Percentiles rank a stretch among this genome's conserved stretches.
Conservation (phyloP, 2,888 invertebrate genomes). For the Machimus rusticus region DNA sequence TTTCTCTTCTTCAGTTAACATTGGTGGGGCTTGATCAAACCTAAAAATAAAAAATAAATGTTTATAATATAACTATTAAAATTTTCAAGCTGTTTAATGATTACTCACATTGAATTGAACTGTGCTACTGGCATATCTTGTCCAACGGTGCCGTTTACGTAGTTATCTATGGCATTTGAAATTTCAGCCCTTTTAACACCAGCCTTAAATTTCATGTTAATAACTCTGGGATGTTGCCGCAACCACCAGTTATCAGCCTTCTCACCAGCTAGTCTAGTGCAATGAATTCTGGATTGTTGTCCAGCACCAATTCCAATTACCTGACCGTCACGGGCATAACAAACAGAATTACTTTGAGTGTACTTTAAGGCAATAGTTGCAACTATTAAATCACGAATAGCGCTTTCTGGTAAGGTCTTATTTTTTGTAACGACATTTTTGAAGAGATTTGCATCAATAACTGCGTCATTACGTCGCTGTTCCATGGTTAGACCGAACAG, state of each 20-base stretch:
- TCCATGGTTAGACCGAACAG: constrained; percentile 86
- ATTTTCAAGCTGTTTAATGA: constrained; percentile 47
- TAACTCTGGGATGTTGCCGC: constrained; percentile 88
- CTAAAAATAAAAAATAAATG: constrained; percentile 48
- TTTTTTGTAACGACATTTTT: constrained; percentile 80
- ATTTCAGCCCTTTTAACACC: constrained; percentile 90
- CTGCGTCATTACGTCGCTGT: constrained; percentile 88
- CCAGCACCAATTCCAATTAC: constrained; percentile 98
- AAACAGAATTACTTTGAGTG: constrained; percentile 98
- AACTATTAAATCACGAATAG: constrained; percentile 89
- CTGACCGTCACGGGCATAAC: constrained; percentile 85
- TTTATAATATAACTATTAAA: neutral
- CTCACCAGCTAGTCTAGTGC: constrained; percentile 95
- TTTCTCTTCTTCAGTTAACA: constrained; percentile 73
- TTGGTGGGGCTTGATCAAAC: constrained; percentile 70
- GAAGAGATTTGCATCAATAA: constrained; percentile 80
- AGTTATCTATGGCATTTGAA: constrained; percentile 95
- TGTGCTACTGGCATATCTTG: constrained; percentile 81
- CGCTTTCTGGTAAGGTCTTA: constrained; percentile 73
- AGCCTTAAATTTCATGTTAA: constrained; percentile 82
- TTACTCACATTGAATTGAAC: constrained; percentile 79
- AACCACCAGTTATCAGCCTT: constrained; percentile 99
- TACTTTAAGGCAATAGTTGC: constrained; percentile 97
- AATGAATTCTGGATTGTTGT: constrained; percentile 98
- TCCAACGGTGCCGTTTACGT: constrained; percentile 88